Evolutionary conservation across 2,113 vertebrate genomes (phyloP), one percentile per base, ranked within the genome.

Genomic region (Vireo altiloquus): DNA sequence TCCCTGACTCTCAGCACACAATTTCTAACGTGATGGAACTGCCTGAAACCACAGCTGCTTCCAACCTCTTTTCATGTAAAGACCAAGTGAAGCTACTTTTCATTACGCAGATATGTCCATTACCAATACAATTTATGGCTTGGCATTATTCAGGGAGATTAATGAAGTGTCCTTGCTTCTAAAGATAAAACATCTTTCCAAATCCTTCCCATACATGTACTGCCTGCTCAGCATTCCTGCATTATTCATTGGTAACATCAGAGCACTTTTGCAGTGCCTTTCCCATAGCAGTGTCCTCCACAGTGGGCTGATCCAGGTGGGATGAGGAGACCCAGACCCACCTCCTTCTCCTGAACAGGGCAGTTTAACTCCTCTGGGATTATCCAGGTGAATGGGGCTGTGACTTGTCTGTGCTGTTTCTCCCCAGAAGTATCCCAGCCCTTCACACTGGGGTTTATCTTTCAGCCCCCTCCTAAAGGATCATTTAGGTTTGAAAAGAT

Each of bases 111-210:
- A 93, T 77, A 87, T 0, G 5, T 56, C 82, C 86, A 42, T 70
- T 66, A 83, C 28, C 60, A 75, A 74, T 22, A 52, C n/a, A 66
- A 92, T 92, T 92, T 86, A 95, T 63, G 80, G 79, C 79, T 69
- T 92, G 66, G 87, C 61, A 30, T 90, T 89, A 83, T n/a, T 87
- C 74, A 75, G 31, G 31, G 60, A 87, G 80, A 94, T 74, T 93
- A 94, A 96, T 83, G 92, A 94, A 84, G 60, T 6, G 47, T 80
- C 80, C 24, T 59, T 59, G 72, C 83, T 94, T 92, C 86, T 89
- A 64, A 93, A 93, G 91, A 95, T 52, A 89, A 94, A 90, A 71
- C 77, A 56, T 74, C 77, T 81, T 64, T 53, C 76, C 86, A 81
- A 87, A 63, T 20, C 63, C 71, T 63, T 88, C 59, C 52, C 40